A percentile compares a stretch with the other conserved stretches of the same genome.
phyloP scores from a whole-genome alignment of 2,797 vertebrate genomes.

The Tarsius wallacei region DNA sequence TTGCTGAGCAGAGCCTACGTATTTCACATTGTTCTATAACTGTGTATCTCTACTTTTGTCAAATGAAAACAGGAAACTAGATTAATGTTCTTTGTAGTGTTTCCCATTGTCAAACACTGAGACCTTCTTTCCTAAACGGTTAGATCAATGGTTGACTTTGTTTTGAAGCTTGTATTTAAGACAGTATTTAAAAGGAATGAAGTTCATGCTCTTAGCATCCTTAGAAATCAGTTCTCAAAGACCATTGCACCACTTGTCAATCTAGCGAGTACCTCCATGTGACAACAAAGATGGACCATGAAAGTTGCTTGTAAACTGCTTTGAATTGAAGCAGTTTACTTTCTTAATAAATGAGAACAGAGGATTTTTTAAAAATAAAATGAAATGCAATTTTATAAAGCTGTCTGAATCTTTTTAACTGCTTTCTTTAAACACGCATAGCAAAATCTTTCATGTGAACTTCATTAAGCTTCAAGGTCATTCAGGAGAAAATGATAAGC shows the following conservation, averaged over 20 bases:
- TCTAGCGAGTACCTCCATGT: constrained; percentile 81
- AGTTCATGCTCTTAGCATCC: constrained; percentile 87
- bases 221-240: constrained; percentile 90
- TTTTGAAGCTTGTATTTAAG: constrained; percentile 90
- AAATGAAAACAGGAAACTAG: constrained; percentile 85
- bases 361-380: constrained; percentile 80
- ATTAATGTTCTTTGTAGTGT: constrained; percentile 88
- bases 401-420: constrained; percentile 87
- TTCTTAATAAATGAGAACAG: constrained; percentile 85
- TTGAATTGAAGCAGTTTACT: constrained; percentile 85
- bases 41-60: constrained; percentile 84
- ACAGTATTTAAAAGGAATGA: constrained; percentile 88
- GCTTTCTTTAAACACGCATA: constrained; percentile 85
- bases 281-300: constrained; percentile 86
- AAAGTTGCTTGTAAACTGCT: constrained; percentile 87
- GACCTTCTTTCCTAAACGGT: constrained; percentile 86
- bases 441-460: constrained; percentile 86
- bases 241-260: constrained; percentile 86
- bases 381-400: constrained; percentile 82
- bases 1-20: constrained; percentile 79
- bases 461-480: constrained; percentile 90
- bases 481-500: constrained; percentile 81
- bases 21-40: constrained; percentile 79
- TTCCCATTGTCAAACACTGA: constrained; percentile 86
- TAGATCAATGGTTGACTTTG: constrained; percentile 89